phyloP scores from a whole-genome alignment of 2,888 invertebrate species.

The Metallyticus violacea region DNA sequence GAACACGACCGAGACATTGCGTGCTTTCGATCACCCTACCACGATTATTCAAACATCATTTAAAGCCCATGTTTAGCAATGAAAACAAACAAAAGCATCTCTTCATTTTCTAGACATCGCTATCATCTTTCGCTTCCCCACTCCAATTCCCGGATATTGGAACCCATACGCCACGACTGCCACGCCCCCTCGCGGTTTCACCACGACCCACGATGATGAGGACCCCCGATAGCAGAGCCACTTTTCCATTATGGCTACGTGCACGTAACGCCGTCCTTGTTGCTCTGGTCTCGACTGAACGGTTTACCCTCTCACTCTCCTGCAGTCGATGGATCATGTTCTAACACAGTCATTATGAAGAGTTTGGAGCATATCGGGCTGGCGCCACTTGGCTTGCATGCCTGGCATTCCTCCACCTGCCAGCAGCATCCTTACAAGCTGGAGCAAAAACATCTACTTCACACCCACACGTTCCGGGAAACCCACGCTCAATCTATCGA shows the following conservation, averaged over 20 bases:
- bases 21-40: not conserved
- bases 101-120: not conserved
- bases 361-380: not conserved
- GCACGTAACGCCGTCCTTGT: too few relatives aligned
- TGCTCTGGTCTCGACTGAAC: not conserved
- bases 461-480: not conserved
- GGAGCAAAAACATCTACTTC: not conserved
- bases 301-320: not conserved
- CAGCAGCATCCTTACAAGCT: not conserved
- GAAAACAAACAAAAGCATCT: not conserved
- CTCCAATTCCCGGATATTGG: not conserved
- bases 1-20: not conserved
- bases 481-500: not conserved
- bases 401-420: not conserved
- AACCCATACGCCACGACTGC: not conserved
- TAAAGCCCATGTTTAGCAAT: not conserved
- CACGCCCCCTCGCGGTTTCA: not conserved
- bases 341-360: not conserved
- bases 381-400: constrained; percentile 7
- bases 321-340: not conserved
- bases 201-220: not conserved
- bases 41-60: not conserved
- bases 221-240: not conserved
- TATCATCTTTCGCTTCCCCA: not conserved
- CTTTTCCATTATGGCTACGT: not conserved